Percentiles rank a stretch among this genome's conserved stretches.
Evolutionary conservation across 30 jellyfish, hydroid and myxozoan species (phyloP).

Genomic region (Mastigias papua): DNA sequence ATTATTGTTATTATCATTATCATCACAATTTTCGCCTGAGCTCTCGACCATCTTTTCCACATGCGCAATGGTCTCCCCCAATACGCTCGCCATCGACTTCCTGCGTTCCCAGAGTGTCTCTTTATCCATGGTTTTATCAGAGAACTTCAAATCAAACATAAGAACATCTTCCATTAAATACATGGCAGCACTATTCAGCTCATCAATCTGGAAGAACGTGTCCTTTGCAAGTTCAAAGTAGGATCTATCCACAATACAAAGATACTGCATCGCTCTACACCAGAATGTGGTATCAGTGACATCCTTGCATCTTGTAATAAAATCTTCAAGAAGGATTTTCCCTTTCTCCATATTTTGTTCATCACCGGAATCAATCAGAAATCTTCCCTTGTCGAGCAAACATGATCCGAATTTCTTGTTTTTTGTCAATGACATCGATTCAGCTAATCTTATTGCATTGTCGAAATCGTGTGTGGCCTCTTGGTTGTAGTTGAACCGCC

Average conservation of each 20-base stretch:
- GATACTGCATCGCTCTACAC: slow-evolving; percentile 2
- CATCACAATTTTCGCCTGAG: background rate
- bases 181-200: background rate
- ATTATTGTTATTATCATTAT: background rate
- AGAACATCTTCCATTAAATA: background rate
- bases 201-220: background rate
- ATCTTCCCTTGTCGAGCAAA: slow-evolving; percentile 22
- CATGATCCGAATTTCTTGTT: background rate
- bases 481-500: background rate
- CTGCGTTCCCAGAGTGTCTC: background rate
- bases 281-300: background rate
- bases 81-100: background rate
- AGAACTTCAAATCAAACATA: background rate
- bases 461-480: background rate
- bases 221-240: background rate
- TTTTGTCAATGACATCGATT: background rate
- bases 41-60: background rate
- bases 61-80: background rate
- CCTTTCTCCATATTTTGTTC: background rate
- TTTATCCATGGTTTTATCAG: background rate
- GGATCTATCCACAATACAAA: background rate
- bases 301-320: background rate
- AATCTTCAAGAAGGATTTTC: background rate
- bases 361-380: background rate
- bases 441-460: background rate